Conservation (phyloP, 53 echinoderm and acorn worm genomes). For the Hippasteria phrygiana region DNA sequence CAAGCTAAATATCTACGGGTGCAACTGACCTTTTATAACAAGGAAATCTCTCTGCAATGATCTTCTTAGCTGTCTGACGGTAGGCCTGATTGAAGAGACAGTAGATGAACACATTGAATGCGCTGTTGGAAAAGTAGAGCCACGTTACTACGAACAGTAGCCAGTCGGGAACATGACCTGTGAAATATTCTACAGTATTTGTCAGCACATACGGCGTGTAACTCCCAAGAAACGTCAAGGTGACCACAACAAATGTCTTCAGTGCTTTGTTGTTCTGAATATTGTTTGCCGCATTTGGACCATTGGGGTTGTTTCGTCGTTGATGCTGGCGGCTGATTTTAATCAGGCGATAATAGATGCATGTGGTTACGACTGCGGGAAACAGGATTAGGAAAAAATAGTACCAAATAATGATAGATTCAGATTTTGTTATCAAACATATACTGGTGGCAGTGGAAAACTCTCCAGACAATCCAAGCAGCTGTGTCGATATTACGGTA, state of each 20-base stretch:
- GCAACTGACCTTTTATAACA: background rate
- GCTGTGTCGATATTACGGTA: background rate
- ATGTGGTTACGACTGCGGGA: background rate
- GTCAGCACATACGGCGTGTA: constrained; percentile 3
- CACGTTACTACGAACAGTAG: background rate
- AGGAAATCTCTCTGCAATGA: background rate
- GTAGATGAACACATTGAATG: constrained; percentile 19
- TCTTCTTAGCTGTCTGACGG: constrained; percentile 16
- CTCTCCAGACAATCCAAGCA: background rate
- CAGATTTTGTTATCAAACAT: background rate
- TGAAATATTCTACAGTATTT: background rate
- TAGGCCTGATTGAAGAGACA: constrained; percentile 7
- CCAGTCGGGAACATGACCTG: background rate
- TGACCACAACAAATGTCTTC: constrained; percentile 36
- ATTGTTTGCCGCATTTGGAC: background rate
- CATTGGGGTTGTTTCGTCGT: background rate
- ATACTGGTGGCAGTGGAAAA: background rate
- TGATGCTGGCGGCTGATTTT: background rate
- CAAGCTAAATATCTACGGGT: background rate
- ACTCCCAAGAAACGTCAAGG: background rate
- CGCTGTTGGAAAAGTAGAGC: background rate
- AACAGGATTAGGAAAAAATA: background rate
- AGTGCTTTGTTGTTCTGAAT: constrained; percentile 23
- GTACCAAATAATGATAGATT: too few relatives aligned
- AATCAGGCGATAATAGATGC: constrained; percentile 6